Conservation (phyloP, 2,113 vertebrate genomes). For the Mastomys natalensis region DNA sequence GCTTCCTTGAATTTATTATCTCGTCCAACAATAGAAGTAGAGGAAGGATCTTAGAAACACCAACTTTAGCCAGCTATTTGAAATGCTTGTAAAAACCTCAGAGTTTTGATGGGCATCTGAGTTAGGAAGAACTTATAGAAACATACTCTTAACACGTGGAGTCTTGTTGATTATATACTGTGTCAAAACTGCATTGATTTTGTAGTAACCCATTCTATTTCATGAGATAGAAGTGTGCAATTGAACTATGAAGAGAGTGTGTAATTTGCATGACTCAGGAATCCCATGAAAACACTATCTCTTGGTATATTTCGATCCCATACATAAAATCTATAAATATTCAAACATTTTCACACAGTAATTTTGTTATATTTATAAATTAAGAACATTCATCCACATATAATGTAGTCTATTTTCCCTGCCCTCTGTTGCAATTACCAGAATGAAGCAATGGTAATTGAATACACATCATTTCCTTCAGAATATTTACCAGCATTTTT, state of each 20-base stretch:
- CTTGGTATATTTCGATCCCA: background rate
- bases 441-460: background rate
- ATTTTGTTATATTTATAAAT: background rate
- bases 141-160: background rate
- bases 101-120: background rate
- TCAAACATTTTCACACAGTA: background rate
- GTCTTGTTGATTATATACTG: background rate
- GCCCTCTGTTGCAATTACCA: background rate
- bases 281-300: background rate
- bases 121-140: background rate
- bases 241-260: background rate
- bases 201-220: background rate
- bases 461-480: background rate
- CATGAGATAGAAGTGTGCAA: background rate
- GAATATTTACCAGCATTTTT: conserved; percentile 3
- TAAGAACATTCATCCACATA: background rate
- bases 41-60: background rate
- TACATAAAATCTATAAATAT: background rate
- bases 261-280: background rate
- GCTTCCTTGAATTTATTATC: background rate
- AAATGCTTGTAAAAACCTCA: background rate
- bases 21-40: background rate
- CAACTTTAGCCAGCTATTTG: background rate
- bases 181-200: background rate
- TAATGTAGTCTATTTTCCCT: background rate